Evolutionary conservation across 92 coral and sea anemone species (phyloP), one percentile per base, ranked within the genome.

Genomic region (Palythoa caribaeorum): DNA sequence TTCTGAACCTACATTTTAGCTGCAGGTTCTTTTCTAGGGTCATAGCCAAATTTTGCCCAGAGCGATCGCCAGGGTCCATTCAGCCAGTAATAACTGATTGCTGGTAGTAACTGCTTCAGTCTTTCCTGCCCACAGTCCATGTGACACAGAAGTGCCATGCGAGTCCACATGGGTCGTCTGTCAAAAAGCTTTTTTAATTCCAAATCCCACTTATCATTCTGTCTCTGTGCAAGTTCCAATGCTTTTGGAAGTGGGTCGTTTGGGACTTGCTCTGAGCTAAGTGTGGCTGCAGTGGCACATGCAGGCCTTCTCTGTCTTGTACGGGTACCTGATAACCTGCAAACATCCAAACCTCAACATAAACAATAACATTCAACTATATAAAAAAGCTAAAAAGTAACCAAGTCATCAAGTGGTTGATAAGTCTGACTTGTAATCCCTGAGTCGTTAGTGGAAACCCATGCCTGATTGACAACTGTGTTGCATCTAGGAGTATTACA

Each of bases 61-160:
- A 97, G 90, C 9, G 98, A 90, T 71, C 99, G 91, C 99, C 99
- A 97, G 0, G 99, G 99, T 11, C 99, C 99, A 80, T 92, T 94
- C 3, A 93, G 88, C 94, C 96, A 97, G 38, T 97, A 95, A 79
- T 94, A 97, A 1, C 97, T 94, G 0, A 90, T 89, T 44, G 72
- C 17, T 3, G 98, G 91, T 79, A 97, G 60, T 11, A 97, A 78
- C 71, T 90, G 92, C 74, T 90, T 92, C 71, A 95, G 20, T 39
- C 95, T 39, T 13, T 90, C 89, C 1, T 78, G 71, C 3, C 89
- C 71, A 54, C 88, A 71, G 0, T 89, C 89, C 73, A 97, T 74
- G 52, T 97, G 99, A 20, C 87, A 87, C 12, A 72, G 72, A 16
- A 97, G 77, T 7, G 99, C 98, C 81, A 80, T 79, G 50, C 98